Conservation (phyloP, 2,888 invertebrate genomes). For the Synanthedon myopaeformis region DNA sequence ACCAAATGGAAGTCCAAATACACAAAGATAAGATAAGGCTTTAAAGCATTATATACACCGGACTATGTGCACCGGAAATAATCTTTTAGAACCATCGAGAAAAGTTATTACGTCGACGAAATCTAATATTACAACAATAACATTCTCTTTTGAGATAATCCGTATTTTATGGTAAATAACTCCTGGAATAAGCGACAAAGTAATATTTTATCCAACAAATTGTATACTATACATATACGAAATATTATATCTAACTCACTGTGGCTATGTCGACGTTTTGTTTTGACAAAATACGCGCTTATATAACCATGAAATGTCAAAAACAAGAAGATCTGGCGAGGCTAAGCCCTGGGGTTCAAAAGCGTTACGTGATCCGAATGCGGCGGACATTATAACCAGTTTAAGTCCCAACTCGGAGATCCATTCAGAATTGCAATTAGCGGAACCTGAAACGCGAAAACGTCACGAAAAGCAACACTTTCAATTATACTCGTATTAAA, state of each 20-base stretch:
- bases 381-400: constrained; percentile 41
- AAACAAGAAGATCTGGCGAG: constrained; percentile 48
- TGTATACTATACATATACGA: not conserved
- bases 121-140: no score
- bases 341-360: constrained; percentile 38
- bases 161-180: no score
- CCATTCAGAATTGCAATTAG: constrained; percentile 56
- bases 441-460: constrained; percentile 25
- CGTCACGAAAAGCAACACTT: constrained; percentile 31
- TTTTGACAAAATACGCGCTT: constrained; percentile 13
- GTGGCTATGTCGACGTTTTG: not conserved
- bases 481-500: constrained; percentile 22
- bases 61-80: no score
- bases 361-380: constrained; percentile 45
- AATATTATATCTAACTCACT: not conserved
- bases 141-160: no score
- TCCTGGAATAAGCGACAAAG: not conserved
- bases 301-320: constrained; percentile 42
- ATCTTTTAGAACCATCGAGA: no score
- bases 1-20: no score
- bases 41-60: no score
- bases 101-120: no score
- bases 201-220: not conserved
- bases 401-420: constrained; percentile 41
- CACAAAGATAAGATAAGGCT: no score